These are phyloP conservation scores for Hoplostethus atlanticus DNA, from an alignment of 2,797 vertebrate species.

Conservation along the genomic window DNA sequence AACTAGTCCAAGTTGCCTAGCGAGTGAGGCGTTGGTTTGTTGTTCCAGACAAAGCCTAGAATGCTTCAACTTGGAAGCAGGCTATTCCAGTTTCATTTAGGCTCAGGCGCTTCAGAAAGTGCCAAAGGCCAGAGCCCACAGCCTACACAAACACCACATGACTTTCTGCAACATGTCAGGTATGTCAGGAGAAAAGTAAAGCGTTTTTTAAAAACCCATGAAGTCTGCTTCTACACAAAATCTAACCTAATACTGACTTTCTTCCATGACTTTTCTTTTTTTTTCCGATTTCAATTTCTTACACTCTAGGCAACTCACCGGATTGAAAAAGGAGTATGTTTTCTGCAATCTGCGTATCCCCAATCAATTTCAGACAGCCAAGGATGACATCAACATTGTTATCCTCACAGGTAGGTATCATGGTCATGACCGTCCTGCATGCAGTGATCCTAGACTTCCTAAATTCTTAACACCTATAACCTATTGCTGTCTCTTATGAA, in stretches of 20 bases:
- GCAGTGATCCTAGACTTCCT: background rate
- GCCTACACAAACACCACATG: conserved; percentile 55
- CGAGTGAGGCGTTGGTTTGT: background rate
- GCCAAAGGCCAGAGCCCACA: conserved; percentile 31
- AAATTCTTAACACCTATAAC: background rate
- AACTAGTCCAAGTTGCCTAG: background rate
- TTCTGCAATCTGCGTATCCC: conserved; percentile 82
- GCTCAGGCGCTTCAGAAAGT: conserved; percentile 56
- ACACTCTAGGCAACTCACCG: conserved; percentile 70
- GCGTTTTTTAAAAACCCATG: background rate
- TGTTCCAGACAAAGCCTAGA: conserved; percentile 48
- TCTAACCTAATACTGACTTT: background rate
- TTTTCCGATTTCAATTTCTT: background rate
- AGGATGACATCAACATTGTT: conserved; percentile 83
- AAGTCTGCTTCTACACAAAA: background rate
- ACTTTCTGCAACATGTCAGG: conserved; percentile 73
- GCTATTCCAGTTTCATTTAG: conserved; percentile 73
- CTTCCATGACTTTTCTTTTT: background rate
- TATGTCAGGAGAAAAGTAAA: conserved; percentile 34
- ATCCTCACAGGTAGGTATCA: conserved; percentile 78
- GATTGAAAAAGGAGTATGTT: conserved; percentile 80
- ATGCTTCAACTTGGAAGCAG: conserved; percentile 81
- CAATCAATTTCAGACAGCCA: conserved; percentile 66
- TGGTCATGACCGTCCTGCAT: background rate
- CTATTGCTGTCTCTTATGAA: conserved; percentile 34